These are phyloP conservation scores for Eupsittula cactorum DNA, from an alignment of 2,113 vertebrate genomes.

Conservation along the genomic window DNA sequence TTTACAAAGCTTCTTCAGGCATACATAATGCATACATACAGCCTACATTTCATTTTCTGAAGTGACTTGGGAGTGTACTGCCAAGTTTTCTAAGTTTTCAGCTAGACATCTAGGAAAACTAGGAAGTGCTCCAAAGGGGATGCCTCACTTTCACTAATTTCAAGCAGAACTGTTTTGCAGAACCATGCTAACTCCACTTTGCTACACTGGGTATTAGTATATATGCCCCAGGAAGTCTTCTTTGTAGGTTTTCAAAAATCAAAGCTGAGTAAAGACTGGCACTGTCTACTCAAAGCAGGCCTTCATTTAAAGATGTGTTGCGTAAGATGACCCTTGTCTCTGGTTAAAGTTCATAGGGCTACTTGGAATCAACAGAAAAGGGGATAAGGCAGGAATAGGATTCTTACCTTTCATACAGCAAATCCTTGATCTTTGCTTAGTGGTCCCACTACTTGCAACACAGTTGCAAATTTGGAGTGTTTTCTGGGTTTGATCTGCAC, in stretches of 20 bases:
- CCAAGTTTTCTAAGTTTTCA: background rate
- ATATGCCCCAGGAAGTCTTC: background rate
- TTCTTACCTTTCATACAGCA: background rate
- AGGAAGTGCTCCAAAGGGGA: background rate
- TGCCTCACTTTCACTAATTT: background rate
- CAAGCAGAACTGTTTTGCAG: background rate
- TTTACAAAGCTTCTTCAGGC: background rate
- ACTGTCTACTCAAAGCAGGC: background rate
- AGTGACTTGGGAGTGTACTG: background rate
- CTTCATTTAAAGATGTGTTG: background rate
- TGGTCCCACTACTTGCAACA: background rate
- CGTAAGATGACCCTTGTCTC: background rate
- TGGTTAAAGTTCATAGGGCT: background rate
- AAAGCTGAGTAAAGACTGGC: background rate
- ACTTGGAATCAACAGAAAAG: background rate
- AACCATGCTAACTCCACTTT: background rate
- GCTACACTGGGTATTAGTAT: background rate
- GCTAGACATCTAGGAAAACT: background rate
- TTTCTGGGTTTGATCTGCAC: background rate
- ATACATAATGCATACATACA: background rate
- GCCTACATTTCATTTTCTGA: background rate
- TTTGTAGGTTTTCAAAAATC: background rate
- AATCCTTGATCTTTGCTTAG: background rate
- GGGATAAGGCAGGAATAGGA: background rate
- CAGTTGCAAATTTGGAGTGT: background rate